Evolutionary conservation across 2,888 invertebrate genomes (phyloP).

Genomic region (Ormyrus nitidulus): DNA sequence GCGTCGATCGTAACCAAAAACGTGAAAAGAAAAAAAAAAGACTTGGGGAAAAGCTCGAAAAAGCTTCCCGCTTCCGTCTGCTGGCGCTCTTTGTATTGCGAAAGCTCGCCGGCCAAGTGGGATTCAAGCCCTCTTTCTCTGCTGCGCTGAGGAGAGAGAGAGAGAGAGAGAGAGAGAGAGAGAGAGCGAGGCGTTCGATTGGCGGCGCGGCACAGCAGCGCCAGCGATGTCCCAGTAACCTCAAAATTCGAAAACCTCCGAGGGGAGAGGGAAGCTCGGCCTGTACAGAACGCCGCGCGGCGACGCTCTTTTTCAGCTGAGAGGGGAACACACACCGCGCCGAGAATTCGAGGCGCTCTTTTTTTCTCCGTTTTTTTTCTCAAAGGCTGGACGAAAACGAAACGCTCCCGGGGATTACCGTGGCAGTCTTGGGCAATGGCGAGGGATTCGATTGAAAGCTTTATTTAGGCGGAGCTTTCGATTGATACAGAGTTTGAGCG

Average conservation of each 20-base stretch:
- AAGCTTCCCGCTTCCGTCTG: conserved; percentile 15
- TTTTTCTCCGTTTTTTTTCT: neutral
- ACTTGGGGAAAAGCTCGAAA: neutral
- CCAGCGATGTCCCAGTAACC: conserved; percentile 55
- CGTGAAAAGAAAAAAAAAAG: neutral
- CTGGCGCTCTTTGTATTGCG: conserved; percentile 22
- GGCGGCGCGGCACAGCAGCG: conserved; percentile 24
- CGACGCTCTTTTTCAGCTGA: conserved; percentile 22
- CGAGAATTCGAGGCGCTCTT: conserved; percentile 3
- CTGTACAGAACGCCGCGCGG: neutral
- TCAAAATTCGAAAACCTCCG: conserved; percentile 55
- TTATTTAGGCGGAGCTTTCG: no score
- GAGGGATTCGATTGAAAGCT: no score
- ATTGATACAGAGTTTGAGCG: no score
- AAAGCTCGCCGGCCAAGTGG: conserved; percentile 36
- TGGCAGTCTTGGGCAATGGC: no score
- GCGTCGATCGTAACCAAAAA: neutral
- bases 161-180: conserved; percentile 6
- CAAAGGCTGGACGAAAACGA: no score
- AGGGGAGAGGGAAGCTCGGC: neutral
- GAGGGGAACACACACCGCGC: neutral
- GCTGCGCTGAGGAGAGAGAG: neutral
- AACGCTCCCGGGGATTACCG: no score
- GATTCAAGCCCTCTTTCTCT: conserved; percentile 21
- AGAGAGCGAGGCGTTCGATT: conserved; percentile 28